Evolutionary conservation across 2,888 invertebrate species (phyloP).

Genomic region (Deilephila porcellus): DNA sequence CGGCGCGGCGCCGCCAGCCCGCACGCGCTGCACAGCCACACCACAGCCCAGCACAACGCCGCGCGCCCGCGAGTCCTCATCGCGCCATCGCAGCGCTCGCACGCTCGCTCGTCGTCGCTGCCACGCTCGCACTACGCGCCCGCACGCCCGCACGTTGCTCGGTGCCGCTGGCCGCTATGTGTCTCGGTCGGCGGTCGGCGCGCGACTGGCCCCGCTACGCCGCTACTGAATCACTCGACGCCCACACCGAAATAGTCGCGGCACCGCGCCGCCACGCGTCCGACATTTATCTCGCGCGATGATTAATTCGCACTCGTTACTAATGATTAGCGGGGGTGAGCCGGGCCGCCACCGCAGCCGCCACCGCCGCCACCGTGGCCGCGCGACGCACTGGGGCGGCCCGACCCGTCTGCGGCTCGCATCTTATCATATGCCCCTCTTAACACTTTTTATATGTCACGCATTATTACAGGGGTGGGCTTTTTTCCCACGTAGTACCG

Average conservation of each 20-base stretch:
- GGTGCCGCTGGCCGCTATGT: constrained; percentile 50
- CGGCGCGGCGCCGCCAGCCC: constrained; percentile 69
- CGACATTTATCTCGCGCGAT: constrained; percentile 68
- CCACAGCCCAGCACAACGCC: constrained; percentile 79
- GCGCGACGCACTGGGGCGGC: constrained; percentile 24
- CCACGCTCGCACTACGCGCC: constrained; percentile 39
- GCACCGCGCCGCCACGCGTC: constrained; percentile 42
- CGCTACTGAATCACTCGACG: constrained; percentile 40
- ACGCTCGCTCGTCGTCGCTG: constrained; percentile 46
- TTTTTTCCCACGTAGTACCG: not conserved
- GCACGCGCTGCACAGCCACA: constrained; percentile 65
- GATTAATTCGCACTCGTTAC: constrained; percentile 74
- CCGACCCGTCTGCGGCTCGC: constrained; percentile 27
- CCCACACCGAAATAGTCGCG: constrained; percentile 75
- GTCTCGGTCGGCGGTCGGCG: constrained; percentile 75
- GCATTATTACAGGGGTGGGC: not conserved
- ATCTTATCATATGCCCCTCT: constrained; percentile 30
- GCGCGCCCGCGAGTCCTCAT: constrained; percentile 80
- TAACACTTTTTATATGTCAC: not conserved
- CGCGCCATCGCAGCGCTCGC: constrained; percentile 79
- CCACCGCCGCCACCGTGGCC: not conserved
- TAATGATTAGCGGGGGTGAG: constrained; percentile 40
- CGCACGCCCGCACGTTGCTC: constrained; percentile 37
- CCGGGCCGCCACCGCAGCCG: constrained; percentile 7
- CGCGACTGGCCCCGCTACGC: constrained; percentile 68